Evolutionary conservation across 2,888 invertebrate genomes (phyloP), one percentile per base, ranked within the genome.

Genomic region (Mechanitis mazaeus): DNA sequence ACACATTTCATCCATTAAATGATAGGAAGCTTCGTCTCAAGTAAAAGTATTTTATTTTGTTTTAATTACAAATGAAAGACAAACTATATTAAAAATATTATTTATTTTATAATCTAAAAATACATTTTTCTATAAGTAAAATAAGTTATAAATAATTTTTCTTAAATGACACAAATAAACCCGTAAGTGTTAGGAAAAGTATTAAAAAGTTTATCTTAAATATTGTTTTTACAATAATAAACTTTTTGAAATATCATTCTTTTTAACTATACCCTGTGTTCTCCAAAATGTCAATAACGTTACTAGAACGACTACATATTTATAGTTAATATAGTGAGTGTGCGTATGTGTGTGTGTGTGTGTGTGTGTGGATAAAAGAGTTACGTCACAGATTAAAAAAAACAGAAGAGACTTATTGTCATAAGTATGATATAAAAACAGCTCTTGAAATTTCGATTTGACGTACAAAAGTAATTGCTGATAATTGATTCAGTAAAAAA

Each of bases 121-220:
- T 61, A 67, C 63, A 67, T 65, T 67, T 42, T 53, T 45, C 45
- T 60, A 81, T 75, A 70, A 74, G 66, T 59, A 59, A 59, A 53
- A 68, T 58, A 57, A 59, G 59, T 60, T 59, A 68, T 65, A 67
- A 69, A 70, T 60, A 71, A 72, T 73, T 76, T 72, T 70, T 75
- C 78, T 75, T 73, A 66, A 65, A 67, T 67, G 64, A 82, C 77
- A 75, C 74, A 53, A 55, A 72, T 69, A 75, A 75, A 83, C 81
- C 82, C 79, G 81, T 82, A 76, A 68, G 65, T 68, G 50, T 54
- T 54, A 54, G 35, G 33, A 50, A 58, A 46, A 45, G 54, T 45
- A 42, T 46, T 55, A 46, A 46, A 46, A 60, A 42, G 20, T 20
- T 20, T 20, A 20, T 20, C 20, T 20, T 20, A 20, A 20, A 20